phyloP scores from a whole-genome alignment of 1,140 invertebrate species.

The Bacillus rossius region DNA sequence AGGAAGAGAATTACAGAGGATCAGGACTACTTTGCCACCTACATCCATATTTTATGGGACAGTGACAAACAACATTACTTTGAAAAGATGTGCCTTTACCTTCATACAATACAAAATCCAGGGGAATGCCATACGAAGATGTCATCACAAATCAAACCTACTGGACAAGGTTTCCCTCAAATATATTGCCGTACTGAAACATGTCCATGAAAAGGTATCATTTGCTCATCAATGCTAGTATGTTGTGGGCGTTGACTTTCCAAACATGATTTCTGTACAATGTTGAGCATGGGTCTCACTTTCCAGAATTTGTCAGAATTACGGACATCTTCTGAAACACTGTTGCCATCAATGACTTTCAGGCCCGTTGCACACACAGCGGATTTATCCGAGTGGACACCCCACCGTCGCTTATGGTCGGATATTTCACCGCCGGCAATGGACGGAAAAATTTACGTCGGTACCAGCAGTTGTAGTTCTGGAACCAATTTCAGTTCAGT shows the following conservation, averaged over 20 bases:
- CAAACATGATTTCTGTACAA: slow-evolving; percentile 10
- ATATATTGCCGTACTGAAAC: slow-evolving; percentile 12
- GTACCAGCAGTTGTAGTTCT: too few species aligned
- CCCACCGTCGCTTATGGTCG: too few species aligned
- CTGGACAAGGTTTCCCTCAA: slow-evolving; percentile 20
- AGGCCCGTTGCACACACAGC: too few species aligned
- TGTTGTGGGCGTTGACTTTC: slow-evolving; percentile 2
- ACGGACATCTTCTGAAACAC: slow-evolving; percentile 8
- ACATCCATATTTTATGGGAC: not conserved
- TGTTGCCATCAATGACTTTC: slow-evolving; percentile 13
- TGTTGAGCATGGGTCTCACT: slow-evolving; percentile 13
- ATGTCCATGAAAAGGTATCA: slow-evolving; percentile 19
- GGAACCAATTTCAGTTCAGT: too few species aligned
- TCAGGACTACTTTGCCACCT: slow-evolving; percentile 2
- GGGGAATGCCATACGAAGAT: slow-evolving; percentile 15
- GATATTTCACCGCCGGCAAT: too few species aligned
- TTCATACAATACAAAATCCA: slow-evolving; percentile 18
- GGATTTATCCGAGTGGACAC: too few species aligned
- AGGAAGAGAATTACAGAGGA: slow-evolving; percentile 1
- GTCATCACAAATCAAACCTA: slow-evolving; percentile 23
- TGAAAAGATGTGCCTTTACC: slow-evolving; percentile 3
- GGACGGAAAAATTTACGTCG: too few species aligned
- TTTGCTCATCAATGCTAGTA: slow-evolving; percentile 20
- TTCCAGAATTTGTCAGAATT: slow-evolving; percentile 18
- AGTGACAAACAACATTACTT: not conserved